These are phyloP conservation scores for Dromaius novaehollandiae DNA, from an alignment of 2,113 vertebrate genomes.

Conservation along the genomic window DNA sequence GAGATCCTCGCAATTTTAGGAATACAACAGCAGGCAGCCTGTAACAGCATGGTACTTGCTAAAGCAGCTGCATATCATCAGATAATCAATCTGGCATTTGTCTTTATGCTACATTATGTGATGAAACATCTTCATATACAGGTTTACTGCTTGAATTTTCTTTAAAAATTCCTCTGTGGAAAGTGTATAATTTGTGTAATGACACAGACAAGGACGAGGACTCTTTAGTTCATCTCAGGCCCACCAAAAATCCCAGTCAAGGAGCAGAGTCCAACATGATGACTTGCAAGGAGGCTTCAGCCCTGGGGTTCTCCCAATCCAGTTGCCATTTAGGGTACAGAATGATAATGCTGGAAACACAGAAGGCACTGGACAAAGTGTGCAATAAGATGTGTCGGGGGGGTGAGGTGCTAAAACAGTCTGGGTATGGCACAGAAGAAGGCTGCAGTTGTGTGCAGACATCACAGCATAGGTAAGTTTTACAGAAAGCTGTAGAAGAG, in stretches of 20 bases:
- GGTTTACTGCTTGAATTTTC: not conserved
- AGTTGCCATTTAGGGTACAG: rapidly evolving
- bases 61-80: not conserved
- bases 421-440: not conserved
- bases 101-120: rapidly evolving
- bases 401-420: not conserved
- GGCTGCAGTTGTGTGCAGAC: not conserved
- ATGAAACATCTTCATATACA: not conserved
- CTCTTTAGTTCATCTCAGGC: not conserved
- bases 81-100: not conserved
- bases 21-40: not conserved
- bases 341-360: not conserved
- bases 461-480: not conserved
- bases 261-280: not conserved
- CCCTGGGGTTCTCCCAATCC: rapidly evolving
- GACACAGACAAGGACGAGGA: not conserved
- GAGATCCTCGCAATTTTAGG: not conserved
- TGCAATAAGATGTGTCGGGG: not conserved
- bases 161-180: not conserved
- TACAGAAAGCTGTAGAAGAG: not conserved
- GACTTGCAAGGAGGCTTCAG: not conserved
- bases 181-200: not conserved
- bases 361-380: not conserved
- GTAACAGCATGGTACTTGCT: not conserved
- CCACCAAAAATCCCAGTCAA: not conserved